These are phyloP conservation scores for Coptodon bakossiorum DNA, from an alignment of 2,113 vertebrate genomes.

Conservation along the genomic window DNA sequence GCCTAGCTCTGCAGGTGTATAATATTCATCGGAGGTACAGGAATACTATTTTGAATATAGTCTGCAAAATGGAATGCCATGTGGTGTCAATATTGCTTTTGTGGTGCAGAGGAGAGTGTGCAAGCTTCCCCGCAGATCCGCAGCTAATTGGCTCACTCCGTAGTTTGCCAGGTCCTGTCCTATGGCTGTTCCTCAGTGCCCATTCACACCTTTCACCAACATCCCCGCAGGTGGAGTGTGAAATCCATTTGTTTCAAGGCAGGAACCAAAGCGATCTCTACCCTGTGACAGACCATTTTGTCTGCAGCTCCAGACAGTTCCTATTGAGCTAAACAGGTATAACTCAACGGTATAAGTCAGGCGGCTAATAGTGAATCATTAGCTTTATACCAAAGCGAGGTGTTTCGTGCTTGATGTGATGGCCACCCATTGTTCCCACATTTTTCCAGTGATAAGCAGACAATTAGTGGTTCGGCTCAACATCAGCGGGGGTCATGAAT, in stretches of 20 bases:
- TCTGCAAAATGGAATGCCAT: conserved; percentile 13
- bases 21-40: neutral
- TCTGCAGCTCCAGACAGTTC: conserved; percentile 34
- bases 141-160: conserved; percentile 49
- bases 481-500: conserved; percentile 63
- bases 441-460: conserved; percentile 60
- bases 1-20: neutral
- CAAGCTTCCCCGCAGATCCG: conserved; percentile 20
- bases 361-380: conserved; percentile 56
- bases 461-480: conserved; percentile 61
- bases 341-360: conserved; percentile 48
- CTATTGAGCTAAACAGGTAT: conserved; percentile 55
- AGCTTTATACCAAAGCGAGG: conserved; percentile 32
- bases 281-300: conserved; percentile 50
- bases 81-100: conserved; percentile 31
- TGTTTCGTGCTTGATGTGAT: conserved; percentile 14
- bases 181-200: conserved; percentile 43
- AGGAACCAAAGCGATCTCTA: conserved; percentile 46
- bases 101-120: neutral
- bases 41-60: conserved; percentile 38
- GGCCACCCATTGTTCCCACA: conserved; percentile 50
- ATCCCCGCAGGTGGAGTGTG: conserved; percentile 55
- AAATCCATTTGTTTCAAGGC: conserved; percentile 66
- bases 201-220: conserved; percentile 58
- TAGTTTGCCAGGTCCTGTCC: conserved; percentile 34